phyloP scores from a whole-genome alignment of 2,797 vertebrate species.

The Smutsia gigantea region DNA sequence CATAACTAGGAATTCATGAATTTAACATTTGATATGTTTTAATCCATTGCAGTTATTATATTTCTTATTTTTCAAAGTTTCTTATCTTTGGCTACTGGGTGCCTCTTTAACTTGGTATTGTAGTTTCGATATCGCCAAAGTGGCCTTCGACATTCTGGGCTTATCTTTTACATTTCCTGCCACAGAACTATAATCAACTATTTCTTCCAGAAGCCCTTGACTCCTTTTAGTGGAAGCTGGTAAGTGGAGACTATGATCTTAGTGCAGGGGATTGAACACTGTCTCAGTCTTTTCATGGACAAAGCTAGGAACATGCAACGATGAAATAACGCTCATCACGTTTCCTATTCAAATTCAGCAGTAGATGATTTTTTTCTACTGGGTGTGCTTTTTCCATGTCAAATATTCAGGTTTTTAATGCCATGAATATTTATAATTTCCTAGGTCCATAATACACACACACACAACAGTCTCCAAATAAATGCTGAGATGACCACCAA shows the following conservation, averaged over 20 bases:
- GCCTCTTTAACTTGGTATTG: not conserved
- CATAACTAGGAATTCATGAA: not conserved
- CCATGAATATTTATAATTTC: not conserved
- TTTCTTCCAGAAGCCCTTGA: not conserved
- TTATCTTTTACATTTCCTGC: not conserved
- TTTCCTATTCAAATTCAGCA: not conserved
- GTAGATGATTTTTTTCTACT: not conserved
- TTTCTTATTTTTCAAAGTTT: not conserved
- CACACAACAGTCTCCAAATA: not conserved
- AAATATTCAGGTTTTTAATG: conserved; percentile 6
- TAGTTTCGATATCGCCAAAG: not conserved
- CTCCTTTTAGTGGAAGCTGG: not conserved
- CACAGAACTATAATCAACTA: not conserved
- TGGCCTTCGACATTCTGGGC: not conserved
- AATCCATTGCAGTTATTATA: not conserved
- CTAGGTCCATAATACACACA: not conserved
- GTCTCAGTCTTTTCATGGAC: not conserved
- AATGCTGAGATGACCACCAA: not conserved
- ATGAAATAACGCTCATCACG: not conserved
- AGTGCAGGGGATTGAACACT: not conserved
- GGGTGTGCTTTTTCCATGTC: not conserved
- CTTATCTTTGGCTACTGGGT: not conserved
- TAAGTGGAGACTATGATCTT: not conserved
- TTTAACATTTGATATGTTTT: not conserved
- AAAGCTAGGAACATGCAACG: not conserved